These are phyloP conservation scores for Thymelicus lineola DNA, from an alignment of 2,888 invertebrate species.

Conservation along the genomic window DNA sequence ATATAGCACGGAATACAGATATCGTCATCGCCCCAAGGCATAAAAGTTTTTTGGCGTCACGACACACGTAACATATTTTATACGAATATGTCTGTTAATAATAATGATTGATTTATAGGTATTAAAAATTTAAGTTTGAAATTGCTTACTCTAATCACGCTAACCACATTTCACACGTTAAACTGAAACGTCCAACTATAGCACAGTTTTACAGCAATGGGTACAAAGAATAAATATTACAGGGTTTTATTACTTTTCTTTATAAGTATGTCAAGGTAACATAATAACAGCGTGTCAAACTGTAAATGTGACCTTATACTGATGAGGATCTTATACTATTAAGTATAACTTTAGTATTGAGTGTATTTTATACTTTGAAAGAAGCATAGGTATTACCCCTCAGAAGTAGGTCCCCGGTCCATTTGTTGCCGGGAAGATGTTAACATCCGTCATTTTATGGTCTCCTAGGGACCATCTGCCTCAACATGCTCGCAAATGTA, in stretches of 20 bases:
- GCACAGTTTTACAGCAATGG: too few species aligned
- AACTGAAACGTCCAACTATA: too few species aligned
- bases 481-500: constrained; percentile 24
- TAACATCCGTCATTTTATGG: constrained; percentile 30
- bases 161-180: too few species aligned
- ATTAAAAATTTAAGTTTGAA: background rate
- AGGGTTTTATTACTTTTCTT: background rate
- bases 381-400: background rate
- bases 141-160: too few species aligned
- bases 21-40: too few species aligned
- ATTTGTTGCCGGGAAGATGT: constrained; percentile 8
- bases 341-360: background rate
- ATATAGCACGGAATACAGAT: too few species aligned
- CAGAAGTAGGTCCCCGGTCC: background rate
- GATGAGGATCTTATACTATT: background rate
- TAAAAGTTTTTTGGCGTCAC: too few species aligned
- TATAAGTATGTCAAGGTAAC: background rate
- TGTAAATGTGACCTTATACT: background rate
- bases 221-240: too few species aligned
- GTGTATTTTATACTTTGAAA: background rate
- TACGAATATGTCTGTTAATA: too few species aligned
- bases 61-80: too few species aligned
- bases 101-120: too few species aligned
- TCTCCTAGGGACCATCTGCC: constrained; percentile 23
- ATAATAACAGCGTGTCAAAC: constrained; percentile 4